Conservation (phyloP, 1,140 invertebrate species). For the Formica selysi region DNA sequence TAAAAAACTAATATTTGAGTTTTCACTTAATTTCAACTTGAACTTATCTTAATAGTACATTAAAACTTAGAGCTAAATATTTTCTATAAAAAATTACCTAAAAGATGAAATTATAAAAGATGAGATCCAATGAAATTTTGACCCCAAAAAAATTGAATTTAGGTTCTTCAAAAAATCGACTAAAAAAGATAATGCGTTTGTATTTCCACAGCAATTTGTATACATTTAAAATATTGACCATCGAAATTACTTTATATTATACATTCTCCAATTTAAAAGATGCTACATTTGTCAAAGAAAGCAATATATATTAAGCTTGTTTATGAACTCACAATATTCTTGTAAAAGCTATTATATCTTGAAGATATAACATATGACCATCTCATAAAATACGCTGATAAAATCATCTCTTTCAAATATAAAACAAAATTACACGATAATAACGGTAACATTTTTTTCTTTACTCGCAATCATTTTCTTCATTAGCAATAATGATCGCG, state of each 20-base stretch:
- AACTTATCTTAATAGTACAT: slow-evolving; percentile 1
- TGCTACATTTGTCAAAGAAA: slow-evolving; percentile 15
- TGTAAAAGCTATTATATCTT: slow-evolving; percentile 31
- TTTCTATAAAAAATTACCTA: background rate
- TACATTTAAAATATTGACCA: slow-evolving; percentile 20
- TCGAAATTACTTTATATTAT: background rate
- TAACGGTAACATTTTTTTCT: slow-evolving; percentile 19
- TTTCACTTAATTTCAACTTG: slow-evolving; percentile 7
- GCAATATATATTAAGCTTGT: slow-evolving; percentile 16
- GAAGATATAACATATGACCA: background rate
- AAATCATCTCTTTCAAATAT: slow-evolving; percentile 44
- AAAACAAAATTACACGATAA: slow-evolving; percentile 13
- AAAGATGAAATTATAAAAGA: background rate
- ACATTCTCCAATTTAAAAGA: slow-evolving; percentile 14
- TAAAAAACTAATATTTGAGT: slow-evolving; percentile 8
- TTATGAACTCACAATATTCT: slow-evolving; percentile 24
- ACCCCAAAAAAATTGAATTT: background rate
- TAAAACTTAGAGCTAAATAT: background rate
- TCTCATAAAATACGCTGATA: slow-evolving; percentile 25
- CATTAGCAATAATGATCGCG: slow-evolving; percentile 46
- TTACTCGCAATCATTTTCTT: slow-evolving; percentile 34
- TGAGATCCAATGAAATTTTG: background rate
- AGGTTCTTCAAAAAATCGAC: background rate
- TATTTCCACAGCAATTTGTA: background rate
- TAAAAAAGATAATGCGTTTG: background rate